A percentile compares a stretch with the other conserved stretches of the same genome.
Conservation (phyloP, 2,113 vertebrate species). For the Pogonocichla stellata region DNA sequence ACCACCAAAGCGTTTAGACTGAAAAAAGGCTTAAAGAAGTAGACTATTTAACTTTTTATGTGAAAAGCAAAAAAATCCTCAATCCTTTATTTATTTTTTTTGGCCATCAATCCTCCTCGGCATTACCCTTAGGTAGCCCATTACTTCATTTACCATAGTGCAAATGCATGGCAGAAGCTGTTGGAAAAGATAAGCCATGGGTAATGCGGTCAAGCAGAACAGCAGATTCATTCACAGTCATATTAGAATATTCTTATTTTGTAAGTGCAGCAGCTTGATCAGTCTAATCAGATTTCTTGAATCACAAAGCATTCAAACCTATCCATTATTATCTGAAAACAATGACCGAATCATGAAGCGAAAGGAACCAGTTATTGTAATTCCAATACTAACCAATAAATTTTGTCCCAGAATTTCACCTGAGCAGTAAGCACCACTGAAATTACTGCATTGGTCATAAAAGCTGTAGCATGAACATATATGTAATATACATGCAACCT, state of each 20-base stretch:
- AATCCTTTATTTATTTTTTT: not conserved
- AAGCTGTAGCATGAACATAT: not conserved
- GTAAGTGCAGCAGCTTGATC: not conserved
- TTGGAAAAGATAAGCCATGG: not conserved
- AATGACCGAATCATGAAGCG: not conserved
- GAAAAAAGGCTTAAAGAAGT: not conserved
- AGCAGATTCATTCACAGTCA: not conserved
- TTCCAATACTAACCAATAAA: not conserved
- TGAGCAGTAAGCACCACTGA: not conserved
- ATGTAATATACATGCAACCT: not conserved
- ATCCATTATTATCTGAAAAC: not conserved
- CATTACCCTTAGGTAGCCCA: not conserved
- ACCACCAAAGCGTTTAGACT: not conserved
- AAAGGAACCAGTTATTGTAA: not conserved
- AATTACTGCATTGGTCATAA: not conserved
- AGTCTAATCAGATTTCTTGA: not conserved
- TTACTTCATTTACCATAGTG: not conserved
- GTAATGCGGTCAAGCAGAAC: not conserved
- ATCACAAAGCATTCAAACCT: not conserved
- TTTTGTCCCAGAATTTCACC: not conserved
- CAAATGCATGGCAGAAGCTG: not conserved
- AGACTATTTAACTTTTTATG: not conserved
- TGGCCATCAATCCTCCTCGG: not conserved
- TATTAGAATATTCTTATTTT: not conserved
- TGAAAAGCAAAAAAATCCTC: not conserved